Evolutionary conservation across 2,113 vertebrate species (phyloP).

Genomic region (Megaceryle torquata): DNA sequence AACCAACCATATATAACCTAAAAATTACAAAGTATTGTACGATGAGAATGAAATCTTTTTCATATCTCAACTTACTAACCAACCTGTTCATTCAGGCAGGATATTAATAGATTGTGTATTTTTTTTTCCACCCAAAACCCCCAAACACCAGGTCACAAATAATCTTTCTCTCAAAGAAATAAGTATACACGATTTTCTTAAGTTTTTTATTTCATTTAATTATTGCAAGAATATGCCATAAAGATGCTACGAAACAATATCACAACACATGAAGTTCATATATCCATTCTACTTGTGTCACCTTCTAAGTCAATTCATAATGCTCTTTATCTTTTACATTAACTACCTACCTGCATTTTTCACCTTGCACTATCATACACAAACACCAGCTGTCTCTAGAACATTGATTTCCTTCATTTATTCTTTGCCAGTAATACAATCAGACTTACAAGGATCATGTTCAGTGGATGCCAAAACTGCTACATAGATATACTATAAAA

Average conservation of each 20-base stretch:
- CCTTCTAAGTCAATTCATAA: background rate
- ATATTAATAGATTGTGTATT: background rate
- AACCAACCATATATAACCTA: background rate
- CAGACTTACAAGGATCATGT: background rate
- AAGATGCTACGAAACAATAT: background rate
- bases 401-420: background rate
- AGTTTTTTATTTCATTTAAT: background rate
- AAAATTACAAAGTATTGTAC: background rate
- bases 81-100: background rate
- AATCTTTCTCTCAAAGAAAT: background rate
- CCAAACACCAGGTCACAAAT: background rate
- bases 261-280: background rate
- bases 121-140: background rate
- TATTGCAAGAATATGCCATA: background rate
- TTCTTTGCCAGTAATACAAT: background rate
- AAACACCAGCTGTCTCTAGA: background rate
- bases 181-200: background rate
- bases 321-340: background rate
- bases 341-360: background rate
- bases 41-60: background rate
- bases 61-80: background rate
- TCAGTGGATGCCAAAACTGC: background rate
- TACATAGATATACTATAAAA: background rate
- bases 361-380: background rate
- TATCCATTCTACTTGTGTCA: background rate